These are phyloP conservation scores for Eilema griseolum DNA, from an alignment of 2,888 invertebrate species.

Conservation along the genomic window DNA sequence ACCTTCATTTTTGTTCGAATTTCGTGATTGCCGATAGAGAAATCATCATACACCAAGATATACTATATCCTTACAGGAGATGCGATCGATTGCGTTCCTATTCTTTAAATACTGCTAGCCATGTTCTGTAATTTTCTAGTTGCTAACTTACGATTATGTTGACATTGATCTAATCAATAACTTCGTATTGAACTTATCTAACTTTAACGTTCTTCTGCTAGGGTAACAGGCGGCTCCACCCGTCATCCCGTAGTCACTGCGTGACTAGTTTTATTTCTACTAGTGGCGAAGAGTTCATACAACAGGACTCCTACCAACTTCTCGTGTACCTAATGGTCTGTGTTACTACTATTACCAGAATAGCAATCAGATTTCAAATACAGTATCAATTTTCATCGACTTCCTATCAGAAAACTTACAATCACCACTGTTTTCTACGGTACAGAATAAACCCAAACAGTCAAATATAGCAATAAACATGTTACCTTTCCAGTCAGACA, in stretches of 20 bases:
- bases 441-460: constrained; percentile 10
- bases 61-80: not conserved
- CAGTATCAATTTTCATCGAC: too few relatives aligned
- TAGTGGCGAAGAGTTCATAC: too few relatives aligned
- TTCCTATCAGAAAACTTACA: not conserved
- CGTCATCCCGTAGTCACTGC: too few relatives aligned
- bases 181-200: not conserved
- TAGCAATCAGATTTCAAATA: too few relatives aligned
- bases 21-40: too few relatives aligned
- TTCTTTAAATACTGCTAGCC: not conserved
- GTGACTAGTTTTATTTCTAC: too few relatives aligned
- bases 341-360: too few relatives aligned
- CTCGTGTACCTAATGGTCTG: too few relatives aligned
- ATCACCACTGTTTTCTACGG: not conserved
- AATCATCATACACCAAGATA: too few relatives aligned
- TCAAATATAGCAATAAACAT: constrained; percentile 22
- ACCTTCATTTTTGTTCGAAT: too few relatives aligned
- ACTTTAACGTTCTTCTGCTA: not conserved
- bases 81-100: not conserved
- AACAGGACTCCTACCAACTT: too few relatives aligned
- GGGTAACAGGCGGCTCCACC: too few relatives aligned
- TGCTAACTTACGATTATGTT: not conserved
- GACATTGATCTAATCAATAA: not conserved
- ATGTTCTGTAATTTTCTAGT: not conserved
- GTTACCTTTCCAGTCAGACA: constrained; percentile 37